Conservation (phyloP, 2,113 vertebrate genomes). For the Leucoraja erinaceus region DNA sequence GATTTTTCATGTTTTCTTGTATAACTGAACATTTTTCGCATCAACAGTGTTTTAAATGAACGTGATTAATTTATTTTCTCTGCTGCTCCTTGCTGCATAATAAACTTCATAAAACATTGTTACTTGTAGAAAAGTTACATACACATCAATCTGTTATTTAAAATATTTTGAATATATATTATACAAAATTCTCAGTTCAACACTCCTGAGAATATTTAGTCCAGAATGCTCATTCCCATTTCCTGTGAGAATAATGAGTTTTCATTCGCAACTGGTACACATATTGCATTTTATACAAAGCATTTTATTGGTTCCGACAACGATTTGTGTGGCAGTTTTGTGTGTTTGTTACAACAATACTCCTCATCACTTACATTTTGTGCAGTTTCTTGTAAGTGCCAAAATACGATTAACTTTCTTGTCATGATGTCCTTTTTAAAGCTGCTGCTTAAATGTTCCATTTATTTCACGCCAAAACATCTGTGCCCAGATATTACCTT, state of each 20-base stretch:
- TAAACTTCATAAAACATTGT: neutral
- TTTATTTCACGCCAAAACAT: neutral
- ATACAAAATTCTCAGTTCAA: neutral
- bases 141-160: neutral
- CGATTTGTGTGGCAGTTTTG: neutral
- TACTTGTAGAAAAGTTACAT: slow-evolving; percentile 3
- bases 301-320: neutral
- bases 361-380: neutral
- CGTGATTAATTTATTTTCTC: neutral
- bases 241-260: neutral
- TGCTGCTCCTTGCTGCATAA: neutral
- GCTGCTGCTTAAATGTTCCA: neutral
- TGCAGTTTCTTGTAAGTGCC: neutral
- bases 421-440: neutral
- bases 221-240: neutral
- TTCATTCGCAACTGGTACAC: neutral
- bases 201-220: neutral
- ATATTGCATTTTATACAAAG: slow-evolving; percentile 7
- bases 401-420: neutral
- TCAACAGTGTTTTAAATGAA: neutral
- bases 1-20: neutral
- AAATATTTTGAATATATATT: slow-evolving; percentile 10
- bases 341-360: neutral
- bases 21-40: neutral
- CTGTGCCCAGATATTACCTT: neutral